These are phyloP conservation scores for Oikopleura dioica DNA, from an alignment of 23 tunicate genomes.

Conservation along the genomic window DNA sequence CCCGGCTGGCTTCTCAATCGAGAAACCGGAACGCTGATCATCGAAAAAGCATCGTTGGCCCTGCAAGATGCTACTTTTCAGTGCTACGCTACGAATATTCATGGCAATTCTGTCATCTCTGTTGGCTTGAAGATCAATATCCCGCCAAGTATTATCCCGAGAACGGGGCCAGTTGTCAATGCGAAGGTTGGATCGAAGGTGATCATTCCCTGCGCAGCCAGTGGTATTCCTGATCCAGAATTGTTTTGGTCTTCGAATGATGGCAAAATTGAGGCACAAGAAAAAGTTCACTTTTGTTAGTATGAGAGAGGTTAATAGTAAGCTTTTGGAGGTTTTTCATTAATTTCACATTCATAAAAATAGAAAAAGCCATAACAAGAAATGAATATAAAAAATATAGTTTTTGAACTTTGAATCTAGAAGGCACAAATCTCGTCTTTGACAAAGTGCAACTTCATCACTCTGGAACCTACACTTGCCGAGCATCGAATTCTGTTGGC, in stretches of 20 bases:
- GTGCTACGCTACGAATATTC: background rate
- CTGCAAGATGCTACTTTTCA: background rate
- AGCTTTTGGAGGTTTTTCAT: too few species aligned
- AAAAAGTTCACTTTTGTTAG: too few species aligned
- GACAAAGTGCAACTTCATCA: slow-evolving; percentile 41
- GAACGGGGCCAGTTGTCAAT: background rate
- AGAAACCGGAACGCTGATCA: background rate
- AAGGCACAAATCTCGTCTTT: slow-evolving; percentile 23
- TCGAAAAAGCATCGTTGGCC: background rate
- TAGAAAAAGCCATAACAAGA: too few species aligned
- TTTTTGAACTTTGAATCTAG: too few species aligned
- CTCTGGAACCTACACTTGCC: slow-evolving; percentile 74
- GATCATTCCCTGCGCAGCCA: background rate
- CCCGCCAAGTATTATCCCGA: background rate
- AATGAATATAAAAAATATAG: too few species aligned
- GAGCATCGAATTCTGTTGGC: slow-evolving; percentile 64
- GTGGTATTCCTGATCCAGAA: too few species aligned
- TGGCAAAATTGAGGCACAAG: too few species aligned
- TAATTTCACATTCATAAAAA: too few species aligned
- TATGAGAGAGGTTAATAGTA: too few species aligned
- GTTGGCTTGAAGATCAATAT: background rate
- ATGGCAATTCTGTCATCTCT: background rate
- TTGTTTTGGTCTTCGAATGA: too few species aligned
- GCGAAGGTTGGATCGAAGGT: background rate
- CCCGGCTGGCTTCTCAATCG: background rate